A percentile compares a stretch with the other conserved stretches of the same genome.
phyloP scores from a whole-genome alignment of 2,888 invertebrate genomes.

The Kuschelorhynchus macadamiae region DNA sequence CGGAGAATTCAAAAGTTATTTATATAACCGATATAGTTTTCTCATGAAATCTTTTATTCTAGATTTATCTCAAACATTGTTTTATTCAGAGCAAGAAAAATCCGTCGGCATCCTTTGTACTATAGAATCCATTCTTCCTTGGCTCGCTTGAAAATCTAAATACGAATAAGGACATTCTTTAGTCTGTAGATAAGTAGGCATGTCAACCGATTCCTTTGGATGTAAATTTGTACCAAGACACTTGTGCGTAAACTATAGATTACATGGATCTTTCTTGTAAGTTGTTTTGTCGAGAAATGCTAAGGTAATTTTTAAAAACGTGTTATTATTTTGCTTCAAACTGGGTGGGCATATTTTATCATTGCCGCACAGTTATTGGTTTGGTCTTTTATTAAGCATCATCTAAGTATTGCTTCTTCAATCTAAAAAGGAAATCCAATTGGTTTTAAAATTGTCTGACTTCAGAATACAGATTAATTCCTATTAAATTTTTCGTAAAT shows the following conservation, averaged over 20 bases:
- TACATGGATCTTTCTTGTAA: slow-evolving; percentile 39
- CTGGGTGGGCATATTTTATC: slow-evolving; percentile 45
- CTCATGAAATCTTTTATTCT: slow-evolving; percentile 24
- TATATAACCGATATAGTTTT: slow-evolving; percentile 14
- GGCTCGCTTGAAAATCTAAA: slow-evolving; percentile 67
- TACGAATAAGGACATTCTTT: slow-evolving; percentile 68
- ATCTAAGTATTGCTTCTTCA: not conserved
- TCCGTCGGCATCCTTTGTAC: slow-evolving; percentile 64
- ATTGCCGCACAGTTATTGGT: slow-evolving; percentile 13
- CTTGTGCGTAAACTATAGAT: slow-evolving; percentile 50
- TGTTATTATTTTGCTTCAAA: slow-evolving; percentile 45
- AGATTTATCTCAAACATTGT: slow-evolving; percentile 66
- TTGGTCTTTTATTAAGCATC: slow-evolving; percentile 4
- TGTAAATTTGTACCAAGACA: slow-evolving; percentile 65
- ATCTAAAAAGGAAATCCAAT: not conserved
- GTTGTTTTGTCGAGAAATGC: slow-evolving; percentile 40
- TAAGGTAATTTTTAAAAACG: slow-evolving; percentile 46
- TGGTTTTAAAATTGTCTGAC: no score
- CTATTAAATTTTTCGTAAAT: no score
- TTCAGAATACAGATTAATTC: not conserved
- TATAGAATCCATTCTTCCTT: slow-evolving; percentile 66
- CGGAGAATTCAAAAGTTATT: no score
- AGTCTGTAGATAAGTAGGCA: slow-evolving; percentile 67
- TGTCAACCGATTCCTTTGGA: slow-evolving; percentile 69
- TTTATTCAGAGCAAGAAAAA: slow-evolving; percentile 66